Base-by-base conservation (phyloP, 2,797 vertebrate genomes). In the Austrolebias charrua region DNA sequence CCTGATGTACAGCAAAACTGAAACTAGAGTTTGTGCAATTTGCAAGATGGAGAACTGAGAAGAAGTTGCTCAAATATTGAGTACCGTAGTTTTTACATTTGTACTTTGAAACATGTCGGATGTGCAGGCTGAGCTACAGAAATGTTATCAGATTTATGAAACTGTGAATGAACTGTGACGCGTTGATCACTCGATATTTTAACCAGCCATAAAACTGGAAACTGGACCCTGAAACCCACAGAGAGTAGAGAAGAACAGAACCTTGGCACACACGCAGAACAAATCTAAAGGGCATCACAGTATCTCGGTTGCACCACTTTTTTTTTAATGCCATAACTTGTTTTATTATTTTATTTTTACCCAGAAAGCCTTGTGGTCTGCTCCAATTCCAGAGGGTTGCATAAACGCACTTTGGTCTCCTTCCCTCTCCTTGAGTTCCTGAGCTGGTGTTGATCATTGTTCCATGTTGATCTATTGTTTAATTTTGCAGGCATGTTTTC, bases 391-490 rank as follows among this genome's bases (percentile, higher is more conserved):
- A 88, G 76, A 73, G 61, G 38, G 66, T 87, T 88, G 77, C 80
- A 73, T 78, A 86, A 87, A 83, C 5, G 70, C 67, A 61, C 76
- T 76, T 68, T 69, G 75, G 70, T 70, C 73, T 71, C 64, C 63
- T 71, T 44, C 48, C 18, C 60, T 74, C 73, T 55, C 56, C 67
- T 69, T 20, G 24, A 64, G 62, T 71, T 71, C 66, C 62, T 56
- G 71, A 61, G 76, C 81, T 86, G 80, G 78, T 83, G 83, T 83
- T 81, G 81, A 87, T 88, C 83, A 76, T 60, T 57, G 65, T 84
- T 86, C 83, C 87, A 86, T 81, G 70, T 85, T 92, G 90, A 91
- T 86, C 91, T 89, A 90, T 90, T 91, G 91, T 92, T 91, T 88
- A 82, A 87, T 89, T 89, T 85, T 69, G 69, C 76, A 80, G 85